These are phyloP conservation scores for Isichthys henryi DNA, from an alignment of 2,113 vertebrate genomes.

Conservation along the genomic window DNA sequence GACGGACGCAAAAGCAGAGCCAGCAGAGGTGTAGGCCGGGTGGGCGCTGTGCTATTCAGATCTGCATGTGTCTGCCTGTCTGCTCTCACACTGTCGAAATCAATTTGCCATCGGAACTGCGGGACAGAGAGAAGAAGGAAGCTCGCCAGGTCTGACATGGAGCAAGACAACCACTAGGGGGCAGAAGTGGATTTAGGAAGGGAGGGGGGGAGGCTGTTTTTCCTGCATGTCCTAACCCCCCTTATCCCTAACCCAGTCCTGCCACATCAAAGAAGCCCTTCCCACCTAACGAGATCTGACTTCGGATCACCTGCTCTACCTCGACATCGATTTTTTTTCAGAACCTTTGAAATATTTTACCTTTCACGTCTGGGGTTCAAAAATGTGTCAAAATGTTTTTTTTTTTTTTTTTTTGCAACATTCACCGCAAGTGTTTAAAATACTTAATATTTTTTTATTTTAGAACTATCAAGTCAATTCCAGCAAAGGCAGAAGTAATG, in stretches of 20 bases:
- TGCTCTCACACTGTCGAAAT: conserved; percentile 98
- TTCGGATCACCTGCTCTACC: conserved; percentile 35
- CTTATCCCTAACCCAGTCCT: conserved; percentile 43
- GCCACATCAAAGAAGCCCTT: conserved; percentile 47
- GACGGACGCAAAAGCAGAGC: conserved; percentile 35
- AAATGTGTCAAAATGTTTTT: background rate
- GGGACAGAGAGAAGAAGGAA: conserved; percentile 82
- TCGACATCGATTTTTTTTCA: background rate
- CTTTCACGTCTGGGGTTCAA: background rate
- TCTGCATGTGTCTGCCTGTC: conserved; percentile 66
- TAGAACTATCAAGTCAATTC: background rate
- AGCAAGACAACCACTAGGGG: conserved; percentile 59
- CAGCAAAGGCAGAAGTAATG: background rate
- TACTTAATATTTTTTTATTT: background rate
- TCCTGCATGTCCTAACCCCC: conserved; percentile 14
- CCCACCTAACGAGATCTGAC: conserved; percentile 42
- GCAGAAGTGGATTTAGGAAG: conserved; percentile 40
- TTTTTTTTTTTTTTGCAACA: background rate
- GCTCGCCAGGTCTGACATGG: conserved; percentile 78
- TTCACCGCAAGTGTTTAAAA: background rate
- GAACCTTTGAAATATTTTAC: background rate
- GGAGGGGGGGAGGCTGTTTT: conserved; percentile 31
- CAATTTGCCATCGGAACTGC: conserved; percentile 96
- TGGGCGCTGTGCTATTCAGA: conserved; percentile 67
- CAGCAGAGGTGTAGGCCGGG: conserved; percentile 25